These are phyloP conservation scores for Cichladusa arquata DNA, from an alignment of 2,113 vertebrate genomes.

Conservation along the genomic window DNA sequence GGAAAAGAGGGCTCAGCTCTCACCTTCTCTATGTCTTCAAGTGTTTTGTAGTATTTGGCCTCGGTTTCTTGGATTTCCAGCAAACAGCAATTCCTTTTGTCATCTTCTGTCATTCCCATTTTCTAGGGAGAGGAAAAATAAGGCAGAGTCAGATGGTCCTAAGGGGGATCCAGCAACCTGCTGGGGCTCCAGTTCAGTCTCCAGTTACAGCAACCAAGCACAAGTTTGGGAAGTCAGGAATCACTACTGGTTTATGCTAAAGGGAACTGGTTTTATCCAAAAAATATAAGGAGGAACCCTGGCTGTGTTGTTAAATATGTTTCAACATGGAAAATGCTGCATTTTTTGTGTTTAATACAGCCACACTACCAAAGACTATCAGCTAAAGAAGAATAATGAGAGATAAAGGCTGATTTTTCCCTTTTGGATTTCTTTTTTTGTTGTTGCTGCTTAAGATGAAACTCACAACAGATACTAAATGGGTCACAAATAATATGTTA, in stretches of 20 bases:
- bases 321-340: not conserved
- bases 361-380: not conserved
- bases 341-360: not conserved
- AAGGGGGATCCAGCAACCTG: not conserved
- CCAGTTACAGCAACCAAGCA: not conserved
- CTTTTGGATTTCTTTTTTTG: not conserved
- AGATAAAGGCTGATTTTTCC: not conserved
- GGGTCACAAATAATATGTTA: not conserved
- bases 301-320: not conserved
- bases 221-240: not conserved
- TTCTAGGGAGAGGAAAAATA: slow-evolving; percentile 74
- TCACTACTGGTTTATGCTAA: not conserved
- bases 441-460: not conserved
- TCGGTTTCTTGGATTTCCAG: slow-evolving; percentile 96
- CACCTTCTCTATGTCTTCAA: slow-evolving; percentile 96
- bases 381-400: not conserved
- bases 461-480: not conserved
- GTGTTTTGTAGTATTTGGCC: slow-evolving; percentile 94
- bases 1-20: not conserved
- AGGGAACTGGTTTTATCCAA: not conserved
- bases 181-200: not conserved
- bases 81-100: slow-evolving; percentile 95
- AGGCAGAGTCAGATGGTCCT: rapidly evolving
- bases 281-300: not conserved
- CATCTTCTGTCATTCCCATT: slow-evolving; percentile 97